A percentile compares a stretch with the other conserved stretches of the same genome.
Evolutionary conservation across 2,888 invertebrate species (phyloP).

Genomic region (Asteroscopus sphinx): DNA sequence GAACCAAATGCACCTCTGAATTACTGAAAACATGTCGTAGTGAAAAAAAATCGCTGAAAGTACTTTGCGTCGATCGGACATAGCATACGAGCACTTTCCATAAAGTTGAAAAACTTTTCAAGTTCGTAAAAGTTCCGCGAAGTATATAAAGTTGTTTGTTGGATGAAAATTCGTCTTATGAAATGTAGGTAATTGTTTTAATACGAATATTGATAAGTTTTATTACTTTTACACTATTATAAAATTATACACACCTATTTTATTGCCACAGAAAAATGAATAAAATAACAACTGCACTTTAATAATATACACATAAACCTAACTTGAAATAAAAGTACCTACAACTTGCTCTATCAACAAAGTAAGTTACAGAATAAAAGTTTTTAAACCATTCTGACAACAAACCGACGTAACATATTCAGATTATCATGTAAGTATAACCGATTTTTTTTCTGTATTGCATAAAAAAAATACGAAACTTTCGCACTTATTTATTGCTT

Average conservation of each 20-base stretch:
- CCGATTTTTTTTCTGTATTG: no score
- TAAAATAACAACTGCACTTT: no score
- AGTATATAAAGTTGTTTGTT: conserved; percentile 58
- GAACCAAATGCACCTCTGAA: conserved; percentile 74
- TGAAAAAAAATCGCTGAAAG: conserved; percentile 57
- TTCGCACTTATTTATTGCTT: no score
- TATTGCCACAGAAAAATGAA: not conserved
- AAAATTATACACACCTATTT: not conserved
- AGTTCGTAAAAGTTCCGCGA: conserved; percentile 60
- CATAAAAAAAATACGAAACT: no score
- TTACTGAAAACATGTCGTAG: conserved; percentile 59
- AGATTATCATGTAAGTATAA: no score
- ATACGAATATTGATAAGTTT: conserved; percentile 17
- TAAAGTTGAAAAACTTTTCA: conserved; percentile 58
- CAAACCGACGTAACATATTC: no score
- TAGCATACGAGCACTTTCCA: conserved; percentile 45
- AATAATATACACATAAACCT: no score
- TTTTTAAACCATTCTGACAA: no score
- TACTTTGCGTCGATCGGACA: conserved; percentile 39
- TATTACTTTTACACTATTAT: conserved; percentile 7
- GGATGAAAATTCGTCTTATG: conserved; percentile 64
- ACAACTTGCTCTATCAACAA: no score
- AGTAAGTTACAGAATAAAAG: no score
- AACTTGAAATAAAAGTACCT: no score
- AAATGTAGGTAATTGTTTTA: conserved; percentile 43